Evolutionary conservation across 2,113 vertebrate species (phyloP), one percentile per base, ranked within the genome.

Genomic region (Ctenodactylus gundi): DNA sequence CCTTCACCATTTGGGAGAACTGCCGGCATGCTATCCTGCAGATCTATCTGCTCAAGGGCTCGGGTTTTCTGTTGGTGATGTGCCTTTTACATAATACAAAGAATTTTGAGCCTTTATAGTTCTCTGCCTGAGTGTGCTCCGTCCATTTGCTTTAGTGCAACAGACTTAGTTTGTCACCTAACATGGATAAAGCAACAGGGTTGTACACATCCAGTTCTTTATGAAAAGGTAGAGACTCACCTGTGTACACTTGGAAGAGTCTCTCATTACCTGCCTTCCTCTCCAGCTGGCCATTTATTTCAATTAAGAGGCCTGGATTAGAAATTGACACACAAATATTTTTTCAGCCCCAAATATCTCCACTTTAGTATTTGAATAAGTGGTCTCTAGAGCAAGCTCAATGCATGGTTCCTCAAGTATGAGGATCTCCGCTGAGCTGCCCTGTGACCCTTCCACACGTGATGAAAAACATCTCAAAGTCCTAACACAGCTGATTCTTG

Each of bases 351-450:
- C 27, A 68, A 49, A 11, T 46, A 64, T 15, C 46, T 64, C 46
- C 51, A 57, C 7, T 49, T 21, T 39, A 9, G 20, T 34, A 62
- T 60, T 55, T 84, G 70, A 85, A 57, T 3, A 1, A 2, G 5
- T 9, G 2, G 6, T 46, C 46, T 75, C 70, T 31, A 17, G 29
- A 67, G 11, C 12, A 67, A 46, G 3, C 10, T 46, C 11, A 36
- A 18, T 29, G 14, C 0, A 5, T 11, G 0, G 25, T 8, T 15
- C 15, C 1, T 67, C 36, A 49, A 27, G 51, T 25, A 15, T 23
- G 18, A 15, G 39, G 36, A 34, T 1, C 0, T 18, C 15, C 85
- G 15, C 14, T 53, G 25, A 34, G 8, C 14, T 34, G 9, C 23
- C 3, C 21, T 75, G 11, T 17, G 34, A 8, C 14, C 65, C 1